Evolutionary conservation across 2,888 invertebrate species (phyloP).

Genomic region (Quadriops clusia): DNA sequence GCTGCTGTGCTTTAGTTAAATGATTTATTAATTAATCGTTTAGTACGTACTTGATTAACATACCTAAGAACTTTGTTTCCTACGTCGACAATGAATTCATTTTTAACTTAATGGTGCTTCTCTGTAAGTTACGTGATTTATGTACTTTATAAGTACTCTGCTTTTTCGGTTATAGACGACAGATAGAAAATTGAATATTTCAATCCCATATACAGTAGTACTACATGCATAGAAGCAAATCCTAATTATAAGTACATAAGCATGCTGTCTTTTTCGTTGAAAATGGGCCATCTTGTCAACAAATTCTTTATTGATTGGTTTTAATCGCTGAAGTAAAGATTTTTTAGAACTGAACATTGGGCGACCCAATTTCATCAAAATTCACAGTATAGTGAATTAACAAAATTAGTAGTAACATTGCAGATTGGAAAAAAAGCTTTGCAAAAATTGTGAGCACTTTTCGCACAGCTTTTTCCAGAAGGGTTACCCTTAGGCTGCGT

Average conservation of each 20-base stretch:
- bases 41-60: slow-evolving; percentile 8
- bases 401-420: not conserved
- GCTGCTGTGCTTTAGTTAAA: not conserved
- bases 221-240: too few relatives aligned
- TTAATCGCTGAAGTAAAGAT: not conserved
- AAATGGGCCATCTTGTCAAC: too few relatives aligned
- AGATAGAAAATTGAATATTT: too few relatives aligned
- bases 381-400: not conserved
- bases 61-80: slow-evolving; percentile 5
- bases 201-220: too few relatives aligned
- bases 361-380: not conserved
- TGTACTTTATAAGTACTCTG: too few relatives aligned
- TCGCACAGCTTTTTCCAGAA: slow-evolving; percentile 6
- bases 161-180: too few relatives aligned
- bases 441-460: slow-evolving; percentile 1
- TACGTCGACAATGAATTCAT: too few relatives aligned
- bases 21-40: not conserved
- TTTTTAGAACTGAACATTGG: not conserved
- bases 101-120: not conserved
- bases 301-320: too few relatives aligned
- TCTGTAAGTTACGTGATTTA: too few relatives aligned
- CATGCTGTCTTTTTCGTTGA: too few relatives aligned
- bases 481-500: slow-evolving; percentile 4
- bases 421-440: not conserved
- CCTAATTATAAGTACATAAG: too few relatives aligned